Percentiles rank a stretch among this genome's conserved stretches.
phyloP scores from a whole-genome alignment of 2,113 vertebrate species.

The Psophia crepitans region DNA sequence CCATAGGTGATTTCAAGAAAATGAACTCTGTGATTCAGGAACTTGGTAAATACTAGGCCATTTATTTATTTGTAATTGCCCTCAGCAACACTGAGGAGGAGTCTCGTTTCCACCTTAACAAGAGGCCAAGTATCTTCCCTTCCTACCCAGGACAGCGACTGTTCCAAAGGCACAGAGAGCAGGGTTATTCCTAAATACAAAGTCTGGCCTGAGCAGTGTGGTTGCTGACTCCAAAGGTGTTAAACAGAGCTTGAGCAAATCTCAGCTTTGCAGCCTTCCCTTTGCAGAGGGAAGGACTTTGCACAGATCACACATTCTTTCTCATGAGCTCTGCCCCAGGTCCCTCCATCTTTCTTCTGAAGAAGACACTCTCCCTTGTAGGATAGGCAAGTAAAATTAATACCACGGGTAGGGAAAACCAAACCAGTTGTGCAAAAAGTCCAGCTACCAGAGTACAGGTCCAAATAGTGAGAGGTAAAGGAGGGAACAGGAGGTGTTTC shows the following conservation, averaged over 20 bases:
- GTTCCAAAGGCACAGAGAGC: background rate
- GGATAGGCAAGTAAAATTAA: background rate
- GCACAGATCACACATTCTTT: background rate
- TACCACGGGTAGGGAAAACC: background rate
- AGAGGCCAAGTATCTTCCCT: background rate
- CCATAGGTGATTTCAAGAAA: background rate
- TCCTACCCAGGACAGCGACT: rapidly evolving
- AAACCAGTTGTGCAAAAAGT: background rate
- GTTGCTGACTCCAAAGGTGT: background rate
- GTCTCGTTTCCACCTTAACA: background rate
- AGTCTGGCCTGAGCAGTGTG: background rate
- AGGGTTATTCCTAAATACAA: background rate
- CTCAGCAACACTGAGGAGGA: background rate
- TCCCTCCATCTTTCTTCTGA: background rate
- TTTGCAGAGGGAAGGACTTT: background rate
- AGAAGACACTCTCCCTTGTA: background rate
- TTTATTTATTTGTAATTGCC: background rate
- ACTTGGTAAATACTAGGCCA: background rate
- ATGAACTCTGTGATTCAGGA: background rate
- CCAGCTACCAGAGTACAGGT: background rate
- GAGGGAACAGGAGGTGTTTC: background rate
- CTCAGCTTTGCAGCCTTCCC: background rate
- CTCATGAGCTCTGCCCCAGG: background rate
- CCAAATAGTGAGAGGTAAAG: background rate
- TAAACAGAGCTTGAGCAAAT: background rate